phyloP scores from a whole-genome alignment of 30 jellyfish, hydroid and myxozoan species.

The Mastigias papua region DNA sequence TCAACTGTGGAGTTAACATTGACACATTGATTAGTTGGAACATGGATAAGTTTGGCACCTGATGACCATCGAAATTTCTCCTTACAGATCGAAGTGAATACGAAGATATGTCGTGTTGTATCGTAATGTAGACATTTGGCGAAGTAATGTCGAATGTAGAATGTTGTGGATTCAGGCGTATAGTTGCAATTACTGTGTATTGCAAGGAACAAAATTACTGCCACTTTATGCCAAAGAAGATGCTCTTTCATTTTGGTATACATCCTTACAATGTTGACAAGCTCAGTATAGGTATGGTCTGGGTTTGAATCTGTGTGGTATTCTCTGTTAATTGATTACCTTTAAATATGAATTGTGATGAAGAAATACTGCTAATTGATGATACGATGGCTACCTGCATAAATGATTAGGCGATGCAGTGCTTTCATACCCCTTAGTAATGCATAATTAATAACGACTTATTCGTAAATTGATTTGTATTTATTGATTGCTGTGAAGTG shows the following conservation, averaged over 20 bases:
- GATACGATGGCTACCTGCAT: not conserved
- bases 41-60: constrained; percentile 49
- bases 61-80: constrained; percentile 59
- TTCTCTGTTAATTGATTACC: not conserved
- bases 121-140: constrained; percentile 40
- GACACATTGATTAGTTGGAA: constrained; percentile 57
- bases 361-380: not conserved
- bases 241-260: not conserved
- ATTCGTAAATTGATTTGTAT: too few species aligned
- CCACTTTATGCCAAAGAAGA: not conserved
- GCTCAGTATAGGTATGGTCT: too few species aligned
- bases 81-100: constrained; percentile 28
- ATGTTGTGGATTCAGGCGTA: constrained; percentile 1
- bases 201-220: not conserved
- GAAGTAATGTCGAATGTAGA: constrained; percentile 37
- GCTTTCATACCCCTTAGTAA: not conserved
- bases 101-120: constrained; percentile 28
- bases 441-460: too few species aligned
- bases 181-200: not conserved
- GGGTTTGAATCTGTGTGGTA: too few species aligned
- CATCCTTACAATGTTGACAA: too few species aligned
- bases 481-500: too few species aligned
- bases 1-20: constrained; percentile 11
- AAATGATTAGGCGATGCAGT: not conserved
- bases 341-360: not conserved